phyloP scores from a whole-genome alignment of 2,113 vertebrate species.

The Nerophis lumbriciformis region DNA sequence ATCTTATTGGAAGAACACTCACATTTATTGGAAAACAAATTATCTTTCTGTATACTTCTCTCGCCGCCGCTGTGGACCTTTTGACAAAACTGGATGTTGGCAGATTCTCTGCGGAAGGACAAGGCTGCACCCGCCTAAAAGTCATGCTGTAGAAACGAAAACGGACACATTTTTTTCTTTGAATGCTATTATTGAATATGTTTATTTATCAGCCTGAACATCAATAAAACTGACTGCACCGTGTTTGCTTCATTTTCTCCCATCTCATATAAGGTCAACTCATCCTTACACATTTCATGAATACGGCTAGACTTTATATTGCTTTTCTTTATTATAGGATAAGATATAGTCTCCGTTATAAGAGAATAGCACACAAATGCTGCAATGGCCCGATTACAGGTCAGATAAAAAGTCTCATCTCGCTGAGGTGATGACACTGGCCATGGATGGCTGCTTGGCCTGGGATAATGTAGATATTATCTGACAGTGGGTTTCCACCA shows the following conservation, averaged over 20 bases:
- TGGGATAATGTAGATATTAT: conserved; percentile 47
- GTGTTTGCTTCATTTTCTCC: conserved; percentile 46
- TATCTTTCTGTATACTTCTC: conserved; percentile 76
- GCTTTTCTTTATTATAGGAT: conserved; percentile 6
- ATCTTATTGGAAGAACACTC: conserved; percentile 58
- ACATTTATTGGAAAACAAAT: conserved; percentile 34
- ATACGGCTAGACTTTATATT: neutral
- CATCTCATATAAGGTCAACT: conserved; percentile 3
- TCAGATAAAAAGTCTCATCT: conserved; percentile 36
- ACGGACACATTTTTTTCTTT: conserved; percentile 46
- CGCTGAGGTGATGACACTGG: conserved; percentile 37
- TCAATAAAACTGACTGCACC: conserved; percentile 87
- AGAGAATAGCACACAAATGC: conserved; percentile 8
- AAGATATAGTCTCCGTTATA: conserved; percentile 2
- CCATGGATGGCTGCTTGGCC: conserved; percentile 36
- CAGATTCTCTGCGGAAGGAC: conserved; percentile 25
- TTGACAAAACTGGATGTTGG: conserved; percentile 47
- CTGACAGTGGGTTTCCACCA: conserved; percentile 52
- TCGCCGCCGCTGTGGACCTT: conserved; percentile 70
- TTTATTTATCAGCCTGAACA: conserved; percentile 75
- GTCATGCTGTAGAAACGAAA: conserved; percentile 38
- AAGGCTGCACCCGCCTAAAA: conserved; percentile 21
- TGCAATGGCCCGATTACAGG: conserved; percentile 2
- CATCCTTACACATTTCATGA: neutral
- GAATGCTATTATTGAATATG: conserved; percentile 75